phyloP scores from a whole-genome alignment of 2,797 vertebrate genomes.

The Syngnathus acus region DNA sequence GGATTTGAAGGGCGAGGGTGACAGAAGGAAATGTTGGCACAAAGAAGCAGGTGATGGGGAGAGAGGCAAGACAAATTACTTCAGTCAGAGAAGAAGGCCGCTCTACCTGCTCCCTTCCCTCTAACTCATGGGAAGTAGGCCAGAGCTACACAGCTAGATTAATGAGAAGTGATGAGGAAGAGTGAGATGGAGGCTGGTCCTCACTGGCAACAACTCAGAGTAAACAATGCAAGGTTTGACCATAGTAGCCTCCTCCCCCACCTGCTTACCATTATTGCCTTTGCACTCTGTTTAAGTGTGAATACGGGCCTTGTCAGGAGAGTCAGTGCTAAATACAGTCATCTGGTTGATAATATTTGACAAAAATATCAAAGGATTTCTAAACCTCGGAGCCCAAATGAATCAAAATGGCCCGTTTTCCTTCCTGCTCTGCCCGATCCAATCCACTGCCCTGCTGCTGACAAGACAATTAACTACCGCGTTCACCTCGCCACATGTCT shows the following conservation, averaged over 20 bases:
- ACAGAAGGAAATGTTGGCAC: constrained; percentile 33
- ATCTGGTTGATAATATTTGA: constrained; percentile 41
- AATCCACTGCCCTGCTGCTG: constrained; percentile 25
- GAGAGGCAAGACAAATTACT: constrained; percentile 39
- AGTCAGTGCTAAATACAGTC: constrained; percentile 50
- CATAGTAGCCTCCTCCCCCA: constrained; percentile 40
- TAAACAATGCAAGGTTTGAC: constrained; percentile 26
- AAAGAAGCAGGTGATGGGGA: constrained; percentile 55
- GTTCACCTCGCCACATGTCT: constrained; percentile 49
- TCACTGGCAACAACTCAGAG: constrained; percentile 63
- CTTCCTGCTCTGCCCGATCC: neutral
- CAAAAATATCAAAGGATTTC: constrained; percentile 44
- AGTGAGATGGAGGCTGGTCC: constrained; percentile 38
- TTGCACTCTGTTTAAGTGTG: constrained; percentile 46
- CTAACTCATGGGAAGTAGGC: constrained; percentile 45
- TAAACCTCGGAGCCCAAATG: constrained; percentile 11
- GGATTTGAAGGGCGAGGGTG: constrained; percentile 11
- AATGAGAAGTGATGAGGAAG: constrained; percentile 54
- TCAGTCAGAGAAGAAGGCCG: constrained; percentile 58
- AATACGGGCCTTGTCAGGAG: constrained; percentile 34
- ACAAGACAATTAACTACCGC: constrained; percentile 65
- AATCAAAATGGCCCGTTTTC: neutral
- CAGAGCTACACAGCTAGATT: constrained; percentile 54
- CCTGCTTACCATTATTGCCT: constrained; percentile 11
- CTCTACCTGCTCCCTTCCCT: constrained; percentile 44